A percentile compares a stretch with the other conserved stretches of the same genome.
These are phyloP conservation scores for Galbula dea DNA, from an alignment of 2,113 vertebrate species.

Conservation along the genomic window DNA sequence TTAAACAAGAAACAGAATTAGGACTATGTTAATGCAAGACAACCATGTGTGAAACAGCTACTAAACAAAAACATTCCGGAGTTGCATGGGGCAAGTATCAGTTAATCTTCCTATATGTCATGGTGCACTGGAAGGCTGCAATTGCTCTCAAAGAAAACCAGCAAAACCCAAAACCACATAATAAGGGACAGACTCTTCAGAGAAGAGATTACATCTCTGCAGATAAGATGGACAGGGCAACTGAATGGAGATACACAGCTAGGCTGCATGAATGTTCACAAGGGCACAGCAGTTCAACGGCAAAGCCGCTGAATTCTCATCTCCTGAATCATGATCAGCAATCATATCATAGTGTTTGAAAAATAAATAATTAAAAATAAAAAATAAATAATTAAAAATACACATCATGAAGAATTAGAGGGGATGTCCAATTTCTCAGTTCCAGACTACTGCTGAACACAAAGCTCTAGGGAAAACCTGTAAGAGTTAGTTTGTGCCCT, in stretches of 20 bases:
- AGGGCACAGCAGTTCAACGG: background rate
- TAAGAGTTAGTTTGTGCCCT: background rate
- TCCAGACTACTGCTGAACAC: background rate
- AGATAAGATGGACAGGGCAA: background rate
- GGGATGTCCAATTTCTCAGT: accelerated
- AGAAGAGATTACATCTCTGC: background rate
- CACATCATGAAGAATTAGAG: background rate
- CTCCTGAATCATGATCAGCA: background rate
- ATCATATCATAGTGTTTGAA: background rate
- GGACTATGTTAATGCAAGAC: background rate
- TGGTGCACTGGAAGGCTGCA: background rate
- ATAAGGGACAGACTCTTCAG: background rate
- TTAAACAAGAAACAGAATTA: background rate
- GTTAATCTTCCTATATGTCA: background rate
- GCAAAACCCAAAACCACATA: no score
- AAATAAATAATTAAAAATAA: no score
- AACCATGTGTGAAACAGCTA: background rate
- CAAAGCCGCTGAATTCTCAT: background rate
- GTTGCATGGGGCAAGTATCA: background rate
- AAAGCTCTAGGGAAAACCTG: background rate
- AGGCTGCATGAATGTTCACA: background rate
- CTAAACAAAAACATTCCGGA: background rate
- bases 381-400: background rate
- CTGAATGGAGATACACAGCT: background rate
- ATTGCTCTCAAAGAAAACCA: background rate